Evolutionary conservation across 1,140 invertebrate genomes (phyloP).

Genomic region (Rhagoletis pomonella): DNA sequence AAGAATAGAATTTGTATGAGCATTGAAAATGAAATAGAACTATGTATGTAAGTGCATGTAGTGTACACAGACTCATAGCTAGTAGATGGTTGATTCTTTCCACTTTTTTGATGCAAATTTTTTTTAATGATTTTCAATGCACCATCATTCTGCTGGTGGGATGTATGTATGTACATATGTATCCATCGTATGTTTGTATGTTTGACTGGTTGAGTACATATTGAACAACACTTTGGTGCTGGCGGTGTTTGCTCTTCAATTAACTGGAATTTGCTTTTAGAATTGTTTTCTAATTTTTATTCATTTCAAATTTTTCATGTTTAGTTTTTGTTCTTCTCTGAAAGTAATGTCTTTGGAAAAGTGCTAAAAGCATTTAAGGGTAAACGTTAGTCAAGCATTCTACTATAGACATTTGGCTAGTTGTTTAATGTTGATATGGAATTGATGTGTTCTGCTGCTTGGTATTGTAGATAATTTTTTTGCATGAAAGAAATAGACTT

Average conservation of each 20-base stretch:
- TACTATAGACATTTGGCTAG: slow-evolving; percentile 35
- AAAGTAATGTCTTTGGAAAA: slow-evolving; percentile 22
- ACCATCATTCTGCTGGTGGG: neutral
- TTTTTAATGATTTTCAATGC: neutral
- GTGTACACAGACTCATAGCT: neutral
- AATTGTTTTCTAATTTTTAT: slow-evolving; percentile 10
- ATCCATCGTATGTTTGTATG: neutral
- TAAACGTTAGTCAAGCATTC: slow-evolving; percentile 9
- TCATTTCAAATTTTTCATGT: neutral
- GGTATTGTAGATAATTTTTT: neutral
- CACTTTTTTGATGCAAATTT: neutral
- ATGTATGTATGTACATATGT: neutral
- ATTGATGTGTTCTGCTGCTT: neutral
- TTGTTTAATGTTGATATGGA: slow-evolving; percentile 26
- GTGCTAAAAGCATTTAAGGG: slow-evolving; percentile 40
- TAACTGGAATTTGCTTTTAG: slow-evolving; percentile 52
- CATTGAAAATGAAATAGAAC: slow-evolving; percentile 43
- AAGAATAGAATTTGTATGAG: slow-evolving; percentile 5
- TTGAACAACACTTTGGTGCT: slow-evolving; percentile 2
- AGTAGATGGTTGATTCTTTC: neutral
- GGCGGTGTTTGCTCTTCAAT: slow-evolving; percentile 36
- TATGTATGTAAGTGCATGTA: neutral
- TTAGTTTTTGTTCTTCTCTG: neutral
- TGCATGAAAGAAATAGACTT: neutral
- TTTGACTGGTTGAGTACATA: too few relatives aligned